These are phyloP conservation scores for Staurois parvus DNA, from an alignment of 2,797 vertebrate genomes.

Conservation along the genomic window DNA sequence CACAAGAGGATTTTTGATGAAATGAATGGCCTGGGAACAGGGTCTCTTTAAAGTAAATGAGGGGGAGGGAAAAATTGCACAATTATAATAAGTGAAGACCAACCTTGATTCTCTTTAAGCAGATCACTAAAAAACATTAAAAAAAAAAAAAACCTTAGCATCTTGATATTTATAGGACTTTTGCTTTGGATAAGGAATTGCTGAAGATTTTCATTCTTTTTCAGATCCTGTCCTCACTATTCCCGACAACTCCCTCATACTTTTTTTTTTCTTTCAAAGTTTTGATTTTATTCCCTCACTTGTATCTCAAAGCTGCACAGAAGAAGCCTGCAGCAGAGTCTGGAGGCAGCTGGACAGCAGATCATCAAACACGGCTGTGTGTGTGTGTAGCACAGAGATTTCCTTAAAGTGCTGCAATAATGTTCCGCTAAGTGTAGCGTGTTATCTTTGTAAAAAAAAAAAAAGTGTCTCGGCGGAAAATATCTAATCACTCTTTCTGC, in stretches of 20 bases:
- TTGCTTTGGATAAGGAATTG: too few relatives aligned
- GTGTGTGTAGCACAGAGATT: slow-evolving; percentile 15
- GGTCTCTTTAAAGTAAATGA: background rate
- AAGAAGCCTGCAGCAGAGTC: slow-evolving; percentile 24
- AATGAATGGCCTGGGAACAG: too few relatives aligned
- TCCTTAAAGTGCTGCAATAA: slow-evolving; percentile 33
- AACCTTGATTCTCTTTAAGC: too few relatives aligned
- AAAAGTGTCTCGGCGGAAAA: slow-evolving; percentile 3
- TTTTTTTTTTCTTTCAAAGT: background rate
- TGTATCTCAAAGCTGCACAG: background rate
- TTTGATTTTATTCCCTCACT: background rate
- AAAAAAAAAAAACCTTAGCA: too few relatives aligned
- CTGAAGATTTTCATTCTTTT: too few relatives aligned
- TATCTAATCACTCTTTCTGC: slow-evolving; percentile 1
- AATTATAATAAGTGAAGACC: too few relatives aligned
- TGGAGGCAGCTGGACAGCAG: slow-evolving; percentile 12
- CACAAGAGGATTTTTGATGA: too few relatives aligned
- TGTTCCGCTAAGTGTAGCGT: slow-evolving; percentile 42
- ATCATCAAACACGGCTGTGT: background rate
- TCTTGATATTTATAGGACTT: too few relatives aligned
- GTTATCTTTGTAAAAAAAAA: slow-evolving; percentile 34
- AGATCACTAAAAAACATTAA: too few relatives aligned
- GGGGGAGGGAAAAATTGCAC: background rate
- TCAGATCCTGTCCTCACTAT: too few relatives aligned
- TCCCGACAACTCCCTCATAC: too few relatives aligned